Evolutionary conservation across 1,140 invertebrate species (phyloP), one percentile per base, ranked within the genome.

Genomic region (Drepana arcuata): DNA sequence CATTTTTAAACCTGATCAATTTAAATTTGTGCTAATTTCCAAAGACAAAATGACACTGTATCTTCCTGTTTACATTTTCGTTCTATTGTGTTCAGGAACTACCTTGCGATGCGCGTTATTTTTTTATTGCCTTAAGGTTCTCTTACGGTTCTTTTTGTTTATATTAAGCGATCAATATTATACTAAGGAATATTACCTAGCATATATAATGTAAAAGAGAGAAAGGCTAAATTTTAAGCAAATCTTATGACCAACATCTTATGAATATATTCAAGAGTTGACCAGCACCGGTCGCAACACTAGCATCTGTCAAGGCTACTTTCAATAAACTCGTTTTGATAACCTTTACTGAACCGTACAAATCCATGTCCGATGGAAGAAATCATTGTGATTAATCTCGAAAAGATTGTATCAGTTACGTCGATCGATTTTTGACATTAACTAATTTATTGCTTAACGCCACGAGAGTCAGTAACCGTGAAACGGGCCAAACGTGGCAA

Each of bases 401-500:
- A 24, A 46, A 45, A 14, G 23, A 21, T 40, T 29, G 14, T 12
- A 38, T 34, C 10, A 24, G 5, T 24, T 14, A 43, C n/a, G n/a
- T n/a, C n/a, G 18, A 54, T 59, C 37, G 35, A 44, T 45, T 41
- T 39, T 41, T 28, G 42, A 44, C 46, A 36, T 54, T 43, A 47
- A 61, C 55, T 55, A 40, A 58, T 54, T 50, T 38, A 36, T 45
- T 37, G 26, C 23, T 41, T 12, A 14, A 26, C 34, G 16, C 30
- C 27, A 26, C 48, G 37, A 37, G 29, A 27, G 18, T 21, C 18
- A 5, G 34, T 54, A 63, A 55, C 53, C 57, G 52, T 62, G 55
- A 59, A 60, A 41, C 45, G 30, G 51, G 36, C 42, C 34, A 18
- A 35, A 44, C 36, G 51, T 35, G 38, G 59, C 73, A 78, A 78